Evolutionary conservation across 1,140 invertebrate genomes (phyloP), one percentile per base, ranked within the genome.

Genomic region (Euwallacea similis): DNA sequence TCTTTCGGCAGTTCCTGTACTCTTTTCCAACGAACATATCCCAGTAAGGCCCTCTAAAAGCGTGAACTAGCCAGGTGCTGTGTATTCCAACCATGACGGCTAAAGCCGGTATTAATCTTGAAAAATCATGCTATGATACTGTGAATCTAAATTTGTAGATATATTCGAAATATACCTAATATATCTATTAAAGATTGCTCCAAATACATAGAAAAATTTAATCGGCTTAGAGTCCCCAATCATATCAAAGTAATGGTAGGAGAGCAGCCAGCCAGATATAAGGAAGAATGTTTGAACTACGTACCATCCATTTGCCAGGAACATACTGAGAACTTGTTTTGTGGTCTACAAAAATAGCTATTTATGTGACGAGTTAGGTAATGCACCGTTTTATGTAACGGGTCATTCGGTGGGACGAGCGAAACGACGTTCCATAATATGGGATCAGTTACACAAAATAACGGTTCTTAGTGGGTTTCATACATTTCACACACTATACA

Each of bases 1-100:
- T 79, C 56, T 77, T 69, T 53, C 77, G 67, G 65, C 80, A 81
- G 66, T 78, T 76, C 63, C 66, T 65, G 13, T 75, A 69, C 61
- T 79, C 78, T 44, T 75, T 60, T 13, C 69, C 76, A n/a, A 79
- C 62, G 15, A 77, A 70, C 46, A 70, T 44, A 53, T 79, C 75
- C 78, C 78, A 80, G 13, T 78, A 73, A 11, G 78, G 78, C 21
- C 78, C 78, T 56, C 56, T 56, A 13, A 71, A 71, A 8, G 72
- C 21, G 58, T 77, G 71, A 43, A 76, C 66, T 13, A 79, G 63
- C 66, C 75, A 73, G 0, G 78, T 74, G 47, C 72, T 62, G 56
- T 78, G 72, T 54, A 77, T 66, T 7, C 71, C 76, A 7, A 78
- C 61, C 13, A 78, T 69, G 11, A 77, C 50, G 10, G 72, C 73